Evolutionary conservation across 2,113 vertebrate genomes (phyloP).

Genomic region (Ancistrus triradiatus): DNA sequence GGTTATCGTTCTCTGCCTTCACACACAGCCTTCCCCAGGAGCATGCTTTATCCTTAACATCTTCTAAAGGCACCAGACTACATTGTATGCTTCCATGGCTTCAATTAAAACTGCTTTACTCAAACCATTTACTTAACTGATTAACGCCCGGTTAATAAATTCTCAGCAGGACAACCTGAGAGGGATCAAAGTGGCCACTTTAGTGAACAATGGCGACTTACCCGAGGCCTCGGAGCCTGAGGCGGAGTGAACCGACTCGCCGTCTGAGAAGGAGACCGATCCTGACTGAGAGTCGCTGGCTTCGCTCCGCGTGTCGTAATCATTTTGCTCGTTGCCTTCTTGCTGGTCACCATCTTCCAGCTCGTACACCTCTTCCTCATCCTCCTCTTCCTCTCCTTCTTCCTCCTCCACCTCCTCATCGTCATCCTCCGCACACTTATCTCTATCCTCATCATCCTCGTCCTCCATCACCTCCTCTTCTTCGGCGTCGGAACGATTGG

Average conservation of each 20-base stretch:
- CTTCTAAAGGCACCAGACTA: too few species aligned
- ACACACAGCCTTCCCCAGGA: too few species aligned
- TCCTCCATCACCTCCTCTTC: conserved; percentile 68
- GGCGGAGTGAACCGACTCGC: conserved; percentile 81
- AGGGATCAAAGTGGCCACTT: too few species aligned
- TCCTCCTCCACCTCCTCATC: conserved; percentile 68
- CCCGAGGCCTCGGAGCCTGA: conserved; percentile 90
- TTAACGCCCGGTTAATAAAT: too few species aligned
- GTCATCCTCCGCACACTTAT: conserved; percentile 55
- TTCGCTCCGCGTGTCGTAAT: conserved; percentile 94
- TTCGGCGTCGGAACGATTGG: conserved; percentile 70
- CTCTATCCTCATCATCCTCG: conserved; percentile 57
- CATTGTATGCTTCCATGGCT: too few species aligned
- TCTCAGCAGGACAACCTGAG: too few species aligned
- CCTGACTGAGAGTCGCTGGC: conserved; percentile 94
- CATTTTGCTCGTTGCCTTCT: conserved; percentile 74
- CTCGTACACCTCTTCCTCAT: conserved; percentile 80
- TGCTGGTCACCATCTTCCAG: conserved; percentile 80
- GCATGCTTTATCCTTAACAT: too few species aligned
- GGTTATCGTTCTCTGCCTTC: too few species aligned
- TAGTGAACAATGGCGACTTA: conserved; percentile 49
- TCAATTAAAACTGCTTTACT: too few species aligned
- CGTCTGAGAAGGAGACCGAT: conserved; percentile 90
- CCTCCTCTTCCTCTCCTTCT: conserved; percentile 72
- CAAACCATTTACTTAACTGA: too few species aligned